Evolutionary conservation across 2,888 invertebrate genomes (phyloP), one percentile per base, ranked within the genome.

Genomic region (Rugalucina vietnamica): DNA sequence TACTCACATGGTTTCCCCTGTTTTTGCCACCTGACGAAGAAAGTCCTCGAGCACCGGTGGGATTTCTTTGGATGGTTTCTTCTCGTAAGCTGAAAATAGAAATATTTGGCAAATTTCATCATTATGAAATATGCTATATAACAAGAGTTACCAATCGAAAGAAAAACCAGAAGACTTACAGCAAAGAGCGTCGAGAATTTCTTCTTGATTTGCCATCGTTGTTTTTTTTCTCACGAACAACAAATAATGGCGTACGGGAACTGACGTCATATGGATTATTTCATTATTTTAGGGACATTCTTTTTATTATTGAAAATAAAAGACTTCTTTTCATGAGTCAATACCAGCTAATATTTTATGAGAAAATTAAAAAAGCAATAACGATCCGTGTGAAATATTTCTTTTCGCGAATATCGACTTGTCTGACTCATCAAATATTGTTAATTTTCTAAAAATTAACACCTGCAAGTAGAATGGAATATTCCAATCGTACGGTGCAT

Each of bases 1-100:
- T 74, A 92, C 93, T 92, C 89, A 94, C 88, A 98, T 97, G 50
- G 98, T 98, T 95, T 98, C 98, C 88, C 99, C 98, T 93, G 98
- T 98, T 95, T 97, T 97, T 5, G 98, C 98, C 90, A 99, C 98
- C 96, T 97, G 97, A 90, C 96, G 96, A 90, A 99, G 96, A 95
- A 98, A 98, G 84, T 98, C 98, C 93, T 98, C 98, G 84, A 99
- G 96, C 93, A 98, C 97, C 87, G 97, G 96, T 29, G 98, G 98
- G 92, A 98, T 98, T 92, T 97, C 97, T 95, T 97, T 97, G 21
- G 97, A 96, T 91, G 96, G 96, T 95, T 96, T 95, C 93, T 96
- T 96, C 95, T 98, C 94, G 81, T 94, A 95, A 78, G 92, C 94
- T 94, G 90, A 77, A 91, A 80, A 37, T 76, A 85, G 85, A 77